Evolutionary conservation across 2,797 vertebrate genomes (phyloP).

Genomic region (Euphonia xanthogaster): DNA sequence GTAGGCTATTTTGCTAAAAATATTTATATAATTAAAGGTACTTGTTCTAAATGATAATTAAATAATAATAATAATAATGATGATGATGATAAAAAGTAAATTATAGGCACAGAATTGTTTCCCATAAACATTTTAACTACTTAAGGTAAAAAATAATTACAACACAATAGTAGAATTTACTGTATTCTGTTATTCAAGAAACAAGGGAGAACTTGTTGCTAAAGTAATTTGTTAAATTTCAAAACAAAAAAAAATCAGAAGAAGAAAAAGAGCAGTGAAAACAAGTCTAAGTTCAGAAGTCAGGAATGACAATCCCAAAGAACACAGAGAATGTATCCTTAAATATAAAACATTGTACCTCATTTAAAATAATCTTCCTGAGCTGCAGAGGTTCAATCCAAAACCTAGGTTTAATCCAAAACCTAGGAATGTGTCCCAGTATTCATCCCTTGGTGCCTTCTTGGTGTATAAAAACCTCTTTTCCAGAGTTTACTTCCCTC

Average conservation of each 20-base stretch:
- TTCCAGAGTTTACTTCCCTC: not conserved
- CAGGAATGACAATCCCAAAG: not conserved
- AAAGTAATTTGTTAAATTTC: not conserved
- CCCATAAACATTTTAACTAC: not conserved
- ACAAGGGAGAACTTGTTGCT: not conserved
- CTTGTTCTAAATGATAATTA: not conserved
- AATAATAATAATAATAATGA: not conserved
- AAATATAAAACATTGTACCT: not conserved
- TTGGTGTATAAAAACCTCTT: not conserved
- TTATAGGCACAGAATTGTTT: not conserved
- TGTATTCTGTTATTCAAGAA: not conserved
- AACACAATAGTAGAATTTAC: not conserved
- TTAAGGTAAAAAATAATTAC: not conserved
- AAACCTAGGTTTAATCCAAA: not conserved
- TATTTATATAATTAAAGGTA: not conserved
- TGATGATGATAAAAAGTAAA: not conserved
- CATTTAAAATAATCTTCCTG: not conserved
- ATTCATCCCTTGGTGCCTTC: not conserved
- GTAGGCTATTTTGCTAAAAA: not conserved
- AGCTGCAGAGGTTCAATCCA: not conserved
- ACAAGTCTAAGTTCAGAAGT: not conserved
- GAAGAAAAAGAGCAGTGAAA: not conserved
- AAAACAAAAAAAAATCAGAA: not conserved
- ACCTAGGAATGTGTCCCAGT: fast-evolving
- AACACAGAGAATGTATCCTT: not conserved